phyloP scores from a whole-genome alignment of 2,888 invertebrate species.

The Agrochola litura region DNA sequence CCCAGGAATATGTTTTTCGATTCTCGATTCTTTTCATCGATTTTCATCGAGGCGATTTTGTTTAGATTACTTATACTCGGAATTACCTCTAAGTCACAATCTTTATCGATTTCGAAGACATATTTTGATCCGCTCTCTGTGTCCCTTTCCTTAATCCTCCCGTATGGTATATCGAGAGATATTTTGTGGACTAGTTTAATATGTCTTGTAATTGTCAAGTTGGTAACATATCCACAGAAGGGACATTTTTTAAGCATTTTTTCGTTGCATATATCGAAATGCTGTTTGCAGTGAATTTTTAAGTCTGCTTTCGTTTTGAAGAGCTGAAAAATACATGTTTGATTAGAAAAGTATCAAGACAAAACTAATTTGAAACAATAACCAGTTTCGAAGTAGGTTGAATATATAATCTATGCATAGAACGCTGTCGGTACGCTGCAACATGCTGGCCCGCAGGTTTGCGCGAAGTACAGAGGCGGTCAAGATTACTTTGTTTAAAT shows the following conservation, averaged over 20 bases:
- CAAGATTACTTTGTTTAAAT: no score
- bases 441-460: no score
- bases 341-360: not conserved
- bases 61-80: constrained; percentile 82
- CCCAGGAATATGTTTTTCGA: constrained; percentile 70
- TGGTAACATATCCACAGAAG: constrained; percentile 77
- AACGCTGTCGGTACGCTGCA: no score
- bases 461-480: no score
- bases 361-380: not conserved
- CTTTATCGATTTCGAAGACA: constrained; percentile 72
- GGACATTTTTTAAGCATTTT: constrained; percentile 82
- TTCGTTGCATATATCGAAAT: constrained; percentile 80
- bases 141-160: constrained; percentile 69
- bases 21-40: constrained; percentile 76
- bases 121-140: constrained; percentile 72
- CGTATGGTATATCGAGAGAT: constrained; percentile 67
- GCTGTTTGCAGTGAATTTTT: constrained; percentile 78
- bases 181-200: constrained; percentile 70
- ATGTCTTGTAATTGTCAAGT: constrained; percentile 70
- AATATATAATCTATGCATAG: no score
- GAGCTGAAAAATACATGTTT: constrained; percentile 73
- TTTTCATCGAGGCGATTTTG: constrained; percentile 73
- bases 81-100: constrained; percentile 78
- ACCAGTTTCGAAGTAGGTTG: not conserved
- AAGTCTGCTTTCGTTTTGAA: constrained; percentile 79